Base-by-base conservation (phyloP, 2,888 invertebrate species). In the Drosophila sordidula region DNA sequence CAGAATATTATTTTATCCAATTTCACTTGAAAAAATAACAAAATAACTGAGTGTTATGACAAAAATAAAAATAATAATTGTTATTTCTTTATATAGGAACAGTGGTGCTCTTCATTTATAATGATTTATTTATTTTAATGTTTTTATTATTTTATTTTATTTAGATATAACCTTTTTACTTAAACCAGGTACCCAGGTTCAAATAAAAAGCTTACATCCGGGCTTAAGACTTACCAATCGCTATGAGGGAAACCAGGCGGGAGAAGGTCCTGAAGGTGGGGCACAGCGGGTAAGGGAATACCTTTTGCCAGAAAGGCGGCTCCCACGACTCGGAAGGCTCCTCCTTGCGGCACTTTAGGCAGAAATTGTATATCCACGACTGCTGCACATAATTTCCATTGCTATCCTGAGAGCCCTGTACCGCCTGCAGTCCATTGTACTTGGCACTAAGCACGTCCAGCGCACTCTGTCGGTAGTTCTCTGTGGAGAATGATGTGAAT, bases 301-400 rank as follows among this genome's bases (percentile, higher is more conserved):
- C 90, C 91, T 94, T 95, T 87, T 95, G 95, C 97, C 97, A 97
- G 79, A 95, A 93, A 0, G 95, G 94, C 18, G 97, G 97, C 90
- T 97, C 96, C 97, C 97, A 97, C 25, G 96, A 95, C 32, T 96
- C 94, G 83, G 94, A 93, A 42, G 94, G 94, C 90, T 96, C 96
- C 93, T 95, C 95, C 78, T 94, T 94, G 80, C 96, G 94, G 92
- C 97, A 97, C 93, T 96, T 95, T 52, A 95, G 93, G 90, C 97
- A 97, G 91, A 96, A 95, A 70, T 95, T 93, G 92, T 95, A 96
- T 94, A 97, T 95, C 96, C 97, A 97, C 66, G 97, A 97, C 87
- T 92, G 87, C 58, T 92, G 92, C 38, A 92, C 83, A 54, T 86
- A 86, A 56, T 85, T 90, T 29, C 56, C 62, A 42, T 54, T 73